Base-by-base conservation (phyloP, 2,113 vertebrate genomes). In the Nothoprocta pentlandii region DNA sequence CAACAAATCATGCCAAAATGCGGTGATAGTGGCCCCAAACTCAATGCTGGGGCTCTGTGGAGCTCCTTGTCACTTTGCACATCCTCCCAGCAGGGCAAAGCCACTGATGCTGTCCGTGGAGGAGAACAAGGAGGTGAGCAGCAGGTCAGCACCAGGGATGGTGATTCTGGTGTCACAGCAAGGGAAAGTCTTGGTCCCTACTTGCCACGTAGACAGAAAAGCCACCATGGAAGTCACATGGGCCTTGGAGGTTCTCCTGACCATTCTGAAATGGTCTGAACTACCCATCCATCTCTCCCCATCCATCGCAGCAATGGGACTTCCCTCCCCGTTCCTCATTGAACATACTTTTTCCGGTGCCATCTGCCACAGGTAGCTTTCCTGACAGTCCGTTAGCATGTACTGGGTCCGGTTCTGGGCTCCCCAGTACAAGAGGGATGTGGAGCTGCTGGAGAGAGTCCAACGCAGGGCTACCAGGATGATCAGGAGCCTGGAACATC, bases 151-250 rank as follows among this genome's bases (percentile, higher is more conserved):
- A 11, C 9, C 16, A 36, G 17, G 26, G 8, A 75, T 25, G 1
- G 0, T 2, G 1, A 30, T 42, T 53, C 42, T 74, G 80, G 30
- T 53, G 68, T 28, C 46, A 10, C 30, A 66, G 56, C 53, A 89
- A 47, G 87, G 32, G 26, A 41, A 84, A 68, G 14, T 19, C n/a
- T 17, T 0, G 0, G 54, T 54, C 26, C 54, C 51, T 0, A 0
- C 26, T 28, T 54, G 28, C 13, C 4, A 9, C 58, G 17, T 41
- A 58, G 85, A 36, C 41, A 56, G 66, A 22, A 71, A 63, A 80
- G 10, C 6, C 28, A 8, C 63, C 61, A 54, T 9, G n/a, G 86
- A 23, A 3, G 15, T 16, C 39, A 15, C 3, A 34, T 2, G 16
- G 56, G 10, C 42, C 16, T 13, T 67, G 42, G 30, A 44, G 2